Percentiles rank a stretch among this genome's conserved stretches.
Evolutionary conservation across 2,888 invertebrate genomes (phyloP).

Genomic region (Caenorhabditis afra): DNA sequence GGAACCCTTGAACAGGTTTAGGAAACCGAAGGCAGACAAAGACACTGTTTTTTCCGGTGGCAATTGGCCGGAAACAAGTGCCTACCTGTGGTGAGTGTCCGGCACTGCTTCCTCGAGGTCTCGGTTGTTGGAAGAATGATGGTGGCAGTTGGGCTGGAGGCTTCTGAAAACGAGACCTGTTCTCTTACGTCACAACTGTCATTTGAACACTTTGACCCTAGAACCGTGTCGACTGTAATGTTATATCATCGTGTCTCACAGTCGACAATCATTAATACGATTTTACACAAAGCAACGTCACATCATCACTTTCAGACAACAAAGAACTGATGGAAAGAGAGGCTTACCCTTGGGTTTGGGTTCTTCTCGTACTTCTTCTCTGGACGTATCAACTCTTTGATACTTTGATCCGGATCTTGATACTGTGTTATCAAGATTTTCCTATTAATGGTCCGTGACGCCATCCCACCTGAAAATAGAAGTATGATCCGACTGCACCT

Average conservation of each 20-base stretch:
- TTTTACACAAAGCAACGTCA: conserved; percentile 13
- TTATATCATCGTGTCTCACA: conserved; percentile 10
- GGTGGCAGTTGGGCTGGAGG: conserved; percentile 47
- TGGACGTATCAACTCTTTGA: conserved; percentile 54
- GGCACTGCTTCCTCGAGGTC: conserved; percentile 64
- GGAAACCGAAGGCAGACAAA: neutral
- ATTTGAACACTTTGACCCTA: conserved; percentile 44
- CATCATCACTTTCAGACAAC: conserved; percentile 1
- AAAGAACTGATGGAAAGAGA: neutral
- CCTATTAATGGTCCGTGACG: conserved; percentile 41
- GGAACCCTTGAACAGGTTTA: neutral
- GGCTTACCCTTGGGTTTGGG: conserved; percentile 51
- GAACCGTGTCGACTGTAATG: conserved; percentile 34
- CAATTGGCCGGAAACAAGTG: too few species aligned
- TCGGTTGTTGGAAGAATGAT: conserved; percentile 47
- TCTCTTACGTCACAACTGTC: conserved; percentile 29
- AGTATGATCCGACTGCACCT: conserved; percentile 3
- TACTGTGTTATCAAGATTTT: conserved; percentile 53
- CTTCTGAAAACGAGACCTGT: conserved; percentile 35
- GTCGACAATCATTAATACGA: neutral
- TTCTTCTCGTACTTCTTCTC: conserved; percentile 62
- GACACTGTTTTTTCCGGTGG: too few species aligned
- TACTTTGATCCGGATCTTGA: conserved; percentile 57
- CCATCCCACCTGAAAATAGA: conserved; percentile 39
- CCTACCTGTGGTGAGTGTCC: conserved; percentile 65